Conservation (phyloP, 2,113 vertebrate species). For the Boleophthalmus pectinirostris region DNA sequence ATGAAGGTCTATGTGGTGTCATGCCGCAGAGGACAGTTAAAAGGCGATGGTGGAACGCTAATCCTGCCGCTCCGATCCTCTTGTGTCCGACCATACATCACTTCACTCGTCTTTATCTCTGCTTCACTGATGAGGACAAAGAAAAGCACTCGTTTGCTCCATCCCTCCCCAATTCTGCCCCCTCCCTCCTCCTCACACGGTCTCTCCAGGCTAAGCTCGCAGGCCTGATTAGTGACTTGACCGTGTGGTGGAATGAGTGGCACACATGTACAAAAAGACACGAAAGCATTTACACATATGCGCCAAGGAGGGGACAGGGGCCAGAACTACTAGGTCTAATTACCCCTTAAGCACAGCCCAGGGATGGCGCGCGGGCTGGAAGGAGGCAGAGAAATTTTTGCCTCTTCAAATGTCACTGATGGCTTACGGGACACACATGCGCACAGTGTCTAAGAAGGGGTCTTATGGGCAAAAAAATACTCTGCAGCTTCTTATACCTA, state of each 20-base stretch:
- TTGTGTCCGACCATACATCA: conserved; percentile 68
- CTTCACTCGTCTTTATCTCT: conserved; percentile 71
- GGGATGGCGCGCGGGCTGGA: conserved; percentile 26
- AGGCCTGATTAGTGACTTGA: conserved; percentile 76
- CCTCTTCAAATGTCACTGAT: conserved; percentile 70
- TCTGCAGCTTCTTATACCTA: conserved; percentile 52
- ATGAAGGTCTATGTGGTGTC: conserved; percentile 63
- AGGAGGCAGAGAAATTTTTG: conserved; percentile 49
- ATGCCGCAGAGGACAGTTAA: conserved; percentile 70
- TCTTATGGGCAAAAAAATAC: conserved; percentile 43
- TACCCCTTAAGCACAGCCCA: conserved; percentile 52
- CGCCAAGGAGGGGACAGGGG: conserved; percentile 31
- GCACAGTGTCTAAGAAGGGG: conserved; percentile 37
- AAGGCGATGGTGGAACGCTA: conserved; percentile 58
- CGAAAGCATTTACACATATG: conserved; percentile 16
- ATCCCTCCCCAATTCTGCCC: conserved; percentile 29
- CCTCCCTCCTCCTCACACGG: conserved; percentile 35
- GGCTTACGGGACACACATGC: conserved; percentile 47
- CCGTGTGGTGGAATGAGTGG: conserved; percentile 68
- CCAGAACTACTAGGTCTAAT: conserved; percentile 63
- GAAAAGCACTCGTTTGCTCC: conserved; percentile 70
- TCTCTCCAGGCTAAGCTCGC: conserved; percentile 64
- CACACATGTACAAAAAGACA: conserved; percentile 47
- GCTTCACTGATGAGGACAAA: conserved; percentile 76
- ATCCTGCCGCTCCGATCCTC: conserved; percentile 63